Evolutionary conservation across 2,113 vertebrate species (phyloP).

Genomic region (Podarcis cretensis): DNA sequence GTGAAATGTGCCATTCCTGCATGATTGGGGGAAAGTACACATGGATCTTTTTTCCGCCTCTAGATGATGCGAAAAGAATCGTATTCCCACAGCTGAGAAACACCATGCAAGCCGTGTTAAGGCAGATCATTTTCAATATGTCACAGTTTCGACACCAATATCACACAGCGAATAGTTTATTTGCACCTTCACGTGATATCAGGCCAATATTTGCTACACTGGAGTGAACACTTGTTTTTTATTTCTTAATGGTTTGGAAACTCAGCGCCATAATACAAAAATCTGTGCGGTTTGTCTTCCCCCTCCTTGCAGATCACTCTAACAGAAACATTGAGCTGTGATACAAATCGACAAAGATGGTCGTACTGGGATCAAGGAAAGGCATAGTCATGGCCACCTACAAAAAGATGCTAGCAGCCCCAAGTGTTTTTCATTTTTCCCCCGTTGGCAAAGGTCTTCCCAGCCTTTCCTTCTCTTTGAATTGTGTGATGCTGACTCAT

Average conservation of each 20-base stretch:
- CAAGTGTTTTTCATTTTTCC: neutral
- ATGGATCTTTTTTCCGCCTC: too few species aligned
- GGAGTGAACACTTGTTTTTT: neutral
- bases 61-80: neutral
- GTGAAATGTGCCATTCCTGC: neutral
- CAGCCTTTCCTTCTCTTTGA: neutral
- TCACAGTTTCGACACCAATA: neutral
- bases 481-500: neutral
- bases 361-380: neutral
- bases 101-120: neutral
- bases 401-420: conserved; percentile 29
- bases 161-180: neutral
- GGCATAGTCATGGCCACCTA: neutral
- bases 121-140: neutral
- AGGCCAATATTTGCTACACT: neutral
- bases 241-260: neutral
- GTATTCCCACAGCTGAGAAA: neutral
- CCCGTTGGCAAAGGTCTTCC: conserved; percentile 30
- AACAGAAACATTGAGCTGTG: neutral
- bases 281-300: neutral
- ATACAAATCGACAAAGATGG: neutral
- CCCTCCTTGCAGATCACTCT: neutral
- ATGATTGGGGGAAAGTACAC: neutral
- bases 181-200: neutral
- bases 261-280: neutral